Conservation (phyloP, 2,888 invertebrate species). For the Drosophila paramelanica region DNA sequence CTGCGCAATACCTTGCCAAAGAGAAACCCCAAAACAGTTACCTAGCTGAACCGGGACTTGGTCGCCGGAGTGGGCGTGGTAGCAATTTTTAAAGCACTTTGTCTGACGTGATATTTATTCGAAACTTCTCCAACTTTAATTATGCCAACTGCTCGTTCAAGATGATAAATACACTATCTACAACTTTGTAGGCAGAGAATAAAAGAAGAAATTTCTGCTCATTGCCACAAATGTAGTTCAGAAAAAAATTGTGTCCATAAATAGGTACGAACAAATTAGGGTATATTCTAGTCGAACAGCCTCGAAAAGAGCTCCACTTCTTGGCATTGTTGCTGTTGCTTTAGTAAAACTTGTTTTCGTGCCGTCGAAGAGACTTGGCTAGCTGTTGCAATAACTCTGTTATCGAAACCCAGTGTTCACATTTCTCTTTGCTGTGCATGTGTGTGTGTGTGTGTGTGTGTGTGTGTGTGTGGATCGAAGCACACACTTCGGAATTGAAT, state of each 20-base stretch:
- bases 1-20: neutral
- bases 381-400: slow-evolving; percentile 55
- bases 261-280: neutral
- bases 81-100: too few relatives aligned
- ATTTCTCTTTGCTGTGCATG: slow-evolving; percentile 1
- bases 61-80: too few relatives aligned
- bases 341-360: slow-evolving; percentile 5
- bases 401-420: slow-evolving; percentile 35
- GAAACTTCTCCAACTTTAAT: too few relatives aligned
- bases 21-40: too few relatives aligned
- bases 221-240: too few relatives aligned
- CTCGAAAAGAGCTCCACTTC: neutral
- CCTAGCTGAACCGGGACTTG: too few relatives aligned
- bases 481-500: slow-evolving; percentile 19
- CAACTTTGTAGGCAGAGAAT: too few relatives aligned
- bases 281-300: neutral
- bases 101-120: too few relatives aligned
- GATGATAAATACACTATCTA: too few relatives aligned
- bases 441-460: neutral
- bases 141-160: too few relatives aligned
- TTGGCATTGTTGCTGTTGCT: slow-evolving; percentile 2
- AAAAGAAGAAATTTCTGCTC: too few relatives aligned
- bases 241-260: too few relatives aligned
- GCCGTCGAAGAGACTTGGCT: slow-evolving; percentile 17
- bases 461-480: neutral